These are phyloP conservation scores for Myripristis murdjan DNA, from an alignment of 2,797 vertebrate species.

Conservation along the genomic window DNA sequence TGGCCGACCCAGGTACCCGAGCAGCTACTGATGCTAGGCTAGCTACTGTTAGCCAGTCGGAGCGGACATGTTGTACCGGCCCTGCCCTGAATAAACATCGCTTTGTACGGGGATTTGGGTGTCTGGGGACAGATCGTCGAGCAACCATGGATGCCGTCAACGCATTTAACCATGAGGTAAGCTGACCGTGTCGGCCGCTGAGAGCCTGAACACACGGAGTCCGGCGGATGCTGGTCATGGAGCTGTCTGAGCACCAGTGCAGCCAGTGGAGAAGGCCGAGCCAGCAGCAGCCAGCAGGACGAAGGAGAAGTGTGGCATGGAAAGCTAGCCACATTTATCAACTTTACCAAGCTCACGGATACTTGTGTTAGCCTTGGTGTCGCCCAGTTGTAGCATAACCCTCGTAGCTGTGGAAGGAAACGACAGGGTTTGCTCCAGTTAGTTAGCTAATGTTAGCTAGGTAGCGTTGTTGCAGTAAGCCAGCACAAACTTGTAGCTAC, in stretches of 20 bases:
- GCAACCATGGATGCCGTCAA: slow-evolving; percentile 89
- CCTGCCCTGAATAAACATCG: slow-evolving; percentile 75
- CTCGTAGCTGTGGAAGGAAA: background rate
- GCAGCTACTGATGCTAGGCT: slow-evolving; percentile 74
- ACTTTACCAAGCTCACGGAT: background rate
- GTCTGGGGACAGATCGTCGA: slow-evolving; percentile 46
- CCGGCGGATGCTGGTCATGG: slow-evolving; percentile 51
- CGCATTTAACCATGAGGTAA: slow-evolving; percentile 89
- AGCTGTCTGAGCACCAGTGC: slow-evolving; percentile 46
- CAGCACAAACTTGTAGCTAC: slow-evolving; percentile 35
- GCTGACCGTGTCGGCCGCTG: background rate
- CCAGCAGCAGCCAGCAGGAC: slow-evolving; percentile 38
- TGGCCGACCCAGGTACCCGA: slow-evolving; percentile 62
- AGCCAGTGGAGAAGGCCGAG: slow-evolving; percentile 43
- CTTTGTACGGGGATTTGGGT: slow-evolving; percentile 61
- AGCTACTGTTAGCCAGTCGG: slow-evolving; percentile 74
- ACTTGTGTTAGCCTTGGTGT: background rate
- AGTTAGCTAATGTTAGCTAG: slow-evolving; percentile 10
- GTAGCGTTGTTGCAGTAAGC: background rate
- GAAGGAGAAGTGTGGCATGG: slow-evolving; percentile 38
- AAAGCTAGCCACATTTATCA: slow-evolving; percentile 41
- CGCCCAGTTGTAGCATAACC: background rate
- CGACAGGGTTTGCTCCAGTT: rapidly evolving
- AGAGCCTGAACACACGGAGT: slow-evolving; percentile 40
- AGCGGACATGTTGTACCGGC: slow-evolving; percentile 89